phyloP scores from a whole-genome alignment of 2,113 vertebrate genomes.

The Malurus cyaneus region DNA sequence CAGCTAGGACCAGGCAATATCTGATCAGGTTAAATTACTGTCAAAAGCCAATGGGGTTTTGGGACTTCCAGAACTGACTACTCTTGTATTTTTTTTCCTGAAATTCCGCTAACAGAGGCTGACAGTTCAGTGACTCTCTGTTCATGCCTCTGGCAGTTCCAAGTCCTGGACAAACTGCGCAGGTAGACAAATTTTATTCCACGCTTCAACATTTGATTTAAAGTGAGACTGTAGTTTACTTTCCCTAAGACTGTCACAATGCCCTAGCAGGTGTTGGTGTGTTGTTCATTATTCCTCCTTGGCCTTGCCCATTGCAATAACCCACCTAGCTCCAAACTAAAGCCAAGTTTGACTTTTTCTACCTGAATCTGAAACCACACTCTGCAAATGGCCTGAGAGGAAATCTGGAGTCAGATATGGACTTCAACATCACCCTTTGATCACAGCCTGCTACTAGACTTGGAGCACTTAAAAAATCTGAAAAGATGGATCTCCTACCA shows the following conservation, averaged over 20 bases:
- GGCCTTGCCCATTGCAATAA: background rate
- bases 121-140: background rate
- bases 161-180: background rate
- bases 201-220: background rate
- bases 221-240: background rate
- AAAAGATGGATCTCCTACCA: background rate
- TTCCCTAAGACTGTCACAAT: background rate
- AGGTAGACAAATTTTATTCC: background rate
- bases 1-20: background rate
- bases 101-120: background rate
- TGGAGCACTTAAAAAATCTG: background rate
- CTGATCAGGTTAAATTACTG: background rate
- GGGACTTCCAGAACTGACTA: background rate
- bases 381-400: background rate
- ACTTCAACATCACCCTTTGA: background rate
- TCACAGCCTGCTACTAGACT: background rate
- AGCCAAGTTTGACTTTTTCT: background rate
- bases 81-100: background rate
- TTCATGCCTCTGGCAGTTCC: background rate
- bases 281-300: background rate
- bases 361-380: background rate
- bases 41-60: background rate
- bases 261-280: background rate
- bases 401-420: background rate
- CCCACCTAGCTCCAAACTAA: background rate